Evolutionary conservation across 2,113 vertebrate genomes (phyloP).

Genomic region (Gambusia affinis): DNA sequence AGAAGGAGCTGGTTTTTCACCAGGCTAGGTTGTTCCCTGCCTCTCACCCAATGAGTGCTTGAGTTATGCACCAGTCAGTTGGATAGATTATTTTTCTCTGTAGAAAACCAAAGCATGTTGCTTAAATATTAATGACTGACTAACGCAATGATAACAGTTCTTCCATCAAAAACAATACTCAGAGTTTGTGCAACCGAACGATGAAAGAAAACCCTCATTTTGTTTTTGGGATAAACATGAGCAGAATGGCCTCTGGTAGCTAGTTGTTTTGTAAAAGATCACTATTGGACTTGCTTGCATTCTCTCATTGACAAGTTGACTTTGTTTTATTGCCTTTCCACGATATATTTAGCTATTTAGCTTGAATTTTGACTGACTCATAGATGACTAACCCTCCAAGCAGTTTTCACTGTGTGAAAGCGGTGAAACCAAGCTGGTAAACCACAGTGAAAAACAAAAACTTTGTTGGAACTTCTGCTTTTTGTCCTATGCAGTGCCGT

Average conservation of each 20-base stretch:
- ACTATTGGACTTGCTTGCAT: neutral
- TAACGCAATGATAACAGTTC: neutral
- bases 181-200: neutral
- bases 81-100: neutral
- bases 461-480: slow-evolving; percentile 19
- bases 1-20: too few species aligned
- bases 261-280: neutral
- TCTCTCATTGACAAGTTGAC: neutral
- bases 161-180: neutral
- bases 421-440: slow-evolving; percentile 31
- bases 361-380: slow-evolving; percentile 7
- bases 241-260: neutral
- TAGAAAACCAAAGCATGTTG: neutral
- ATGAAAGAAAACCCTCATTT: too few species aligned
- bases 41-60: too few species aligned
- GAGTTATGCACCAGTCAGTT: too few species aligned
- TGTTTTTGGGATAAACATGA: too few species aligned
- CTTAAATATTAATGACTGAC: neutral
- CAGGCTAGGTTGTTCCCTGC: too few species aligned
- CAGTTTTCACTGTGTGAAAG: neutral
- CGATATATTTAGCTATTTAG: neutral
- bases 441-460: neutral
- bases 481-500: slow-evolving; percentile 23
- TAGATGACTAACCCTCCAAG: slow-evolving; percentile 1
- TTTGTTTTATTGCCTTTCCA: neutral